phyloP scores from a whole-genome alignment of 1,140 invertebrate species.

The Plodia interpunctella region DNA sequence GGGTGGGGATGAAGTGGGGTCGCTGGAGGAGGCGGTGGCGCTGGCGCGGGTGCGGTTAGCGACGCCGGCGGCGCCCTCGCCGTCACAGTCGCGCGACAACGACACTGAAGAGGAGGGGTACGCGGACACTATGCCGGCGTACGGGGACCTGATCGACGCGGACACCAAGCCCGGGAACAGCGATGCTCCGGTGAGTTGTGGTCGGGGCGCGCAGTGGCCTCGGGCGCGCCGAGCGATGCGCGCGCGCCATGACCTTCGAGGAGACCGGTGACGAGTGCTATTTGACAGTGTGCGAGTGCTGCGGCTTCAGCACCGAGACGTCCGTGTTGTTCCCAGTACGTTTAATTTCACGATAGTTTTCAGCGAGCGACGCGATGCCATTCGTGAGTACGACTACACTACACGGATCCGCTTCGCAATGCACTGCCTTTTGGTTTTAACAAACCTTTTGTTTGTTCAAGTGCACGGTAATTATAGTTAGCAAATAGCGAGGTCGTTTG shows the following conservation, averaged over 20 bases:
- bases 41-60: slow-evolving; percentile 60
- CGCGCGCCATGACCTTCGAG: slow-evolving; percentile 73
- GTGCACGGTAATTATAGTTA: slow-evolving; percentile 25
- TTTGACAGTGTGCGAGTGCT: slow-evolving; percentile 73
- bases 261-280: slow-evolving; percentile 65
- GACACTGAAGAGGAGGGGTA: slow-evolving; percentile 63
- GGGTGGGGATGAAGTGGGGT: slow-evolving; percentile 48
- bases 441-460: slow-evolving; percentile 31
- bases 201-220: slow-evolving; percentile 39
- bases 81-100: slow-evolving; percentile 55
- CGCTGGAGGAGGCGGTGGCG: slow-evolving; percentile 68
- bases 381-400: slow-evolving; percentile 64
- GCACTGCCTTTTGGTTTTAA: slow-evolving; percentile 28
- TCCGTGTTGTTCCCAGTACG: slow-evolving; percentile 69
- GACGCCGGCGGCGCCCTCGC: slow-evolving; percentile 45
- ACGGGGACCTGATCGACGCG: slow-evolving; percentile 70
- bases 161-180: slow-evolving; percentile 42
- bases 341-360: slow-evolving; percentile 66
- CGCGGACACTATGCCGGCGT: slow-evolving; percentile 66
- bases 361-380: slow-evolving; percentile 59
- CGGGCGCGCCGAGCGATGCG: slow-evolving; percentile 52
- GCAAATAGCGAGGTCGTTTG: not conserved
- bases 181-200: slow-evolving; percentile 49
- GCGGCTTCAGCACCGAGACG: slow-evolving; percentile 73
- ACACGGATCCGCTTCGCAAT: slow-evolving; percentile 22